phyloP scores from a whole-genome alignment of 2,888 invertebrate genomes.

The Philonicus albiceps region DNA sequence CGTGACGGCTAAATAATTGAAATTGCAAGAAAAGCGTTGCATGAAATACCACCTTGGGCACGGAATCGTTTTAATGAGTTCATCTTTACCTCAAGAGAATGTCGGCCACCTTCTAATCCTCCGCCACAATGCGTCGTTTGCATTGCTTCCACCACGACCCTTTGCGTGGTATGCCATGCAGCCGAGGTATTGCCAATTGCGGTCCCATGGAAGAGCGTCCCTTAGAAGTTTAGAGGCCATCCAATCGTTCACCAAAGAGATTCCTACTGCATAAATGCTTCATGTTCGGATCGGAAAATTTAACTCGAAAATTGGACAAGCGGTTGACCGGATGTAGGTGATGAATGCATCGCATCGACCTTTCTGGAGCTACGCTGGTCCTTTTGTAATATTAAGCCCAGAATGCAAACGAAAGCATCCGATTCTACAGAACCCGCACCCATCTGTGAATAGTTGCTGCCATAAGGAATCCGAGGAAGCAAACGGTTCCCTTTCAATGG shows the following conservation, averaged over 20 bases:
- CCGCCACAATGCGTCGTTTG: neutral
- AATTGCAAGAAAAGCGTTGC: constrained; percentile 20
- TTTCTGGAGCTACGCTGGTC: neutral
- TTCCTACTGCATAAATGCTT: neutral
- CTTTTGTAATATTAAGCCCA: constrained; percentile 30
- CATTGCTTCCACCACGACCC: neutral
- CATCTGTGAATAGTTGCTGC: neutral
- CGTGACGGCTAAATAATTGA: constrained; percentile 32
- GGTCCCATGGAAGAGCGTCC: neutral
- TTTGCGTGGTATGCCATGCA: neutral
- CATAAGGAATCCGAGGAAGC: constrained; percentile 2
- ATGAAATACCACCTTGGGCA: neutral
- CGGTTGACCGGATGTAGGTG: constrained; percentile 40
- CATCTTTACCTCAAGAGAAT: neutral
- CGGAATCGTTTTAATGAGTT: neutral
- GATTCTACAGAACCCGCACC: neutral
- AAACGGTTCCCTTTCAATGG: neutral
- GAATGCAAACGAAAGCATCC: constrained; percentile 22
- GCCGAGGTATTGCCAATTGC: neutral
- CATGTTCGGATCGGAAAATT: constrained; percentile 38
- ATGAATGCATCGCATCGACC: constrained; percentile 25
- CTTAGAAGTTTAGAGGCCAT: neutral
- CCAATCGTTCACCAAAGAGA: neutral
- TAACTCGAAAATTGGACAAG: constrained; percentile 42
- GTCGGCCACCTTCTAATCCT: neutral